phyloP scores from a whole-genome alignment of 2,113 vertebrate species.

The Silurus meridionalis region DNA sequence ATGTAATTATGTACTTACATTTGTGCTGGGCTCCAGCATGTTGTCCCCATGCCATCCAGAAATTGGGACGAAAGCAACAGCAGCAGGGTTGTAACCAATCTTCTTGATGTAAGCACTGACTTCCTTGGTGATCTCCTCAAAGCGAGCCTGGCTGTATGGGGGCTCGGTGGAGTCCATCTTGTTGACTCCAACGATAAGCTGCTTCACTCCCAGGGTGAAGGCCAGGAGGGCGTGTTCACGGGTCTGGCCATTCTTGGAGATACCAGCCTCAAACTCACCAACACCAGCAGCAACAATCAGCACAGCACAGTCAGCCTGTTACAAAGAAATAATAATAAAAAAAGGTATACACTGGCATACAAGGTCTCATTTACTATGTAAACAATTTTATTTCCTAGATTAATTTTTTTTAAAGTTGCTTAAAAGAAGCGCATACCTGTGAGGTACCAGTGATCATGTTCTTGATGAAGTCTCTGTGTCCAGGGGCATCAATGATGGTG shows the following conservation, averaged over 20 bases:
- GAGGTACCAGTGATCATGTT: constrained; percentile 85
- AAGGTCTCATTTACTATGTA: neutral
- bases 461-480: constrained; percentile 84
- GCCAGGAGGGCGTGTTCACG: constrained; percentile 80
- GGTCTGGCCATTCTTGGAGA: constrained; percentile 82
- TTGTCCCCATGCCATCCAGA: constrained; percentile 70
- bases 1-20: constrained; percentile 53
- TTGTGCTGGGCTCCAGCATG: constrained; percentile 65
- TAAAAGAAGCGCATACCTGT: constrained; percentile 62
- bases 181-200: constrained; percentile 68
- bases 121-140: constrained; percentile 68
- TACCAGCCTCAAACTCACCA: constrained; percentile 81
- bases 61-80: constrained; percentile 67
- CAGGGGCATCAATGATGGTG: constrained; percentile 79
- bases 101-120: constrained; percentile 70
- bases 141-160: constrained; percentile 65
- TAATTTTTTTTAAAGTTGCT: neutral
- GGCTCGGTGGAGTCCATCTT: constrained; percentile 71
- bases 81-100: constrained; percentile 68
- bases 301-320: constrained; percentile 78
- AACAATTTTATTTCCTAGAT: neutral
- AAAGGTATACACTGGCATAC: neutral
- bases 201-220: constrained; percentile 77
- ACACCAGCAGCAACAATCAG: constrained; percentile 77
- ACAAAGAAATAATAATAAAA: neutral